Conservation (phyloP, 2,113 vertebrate genomes). For the Hypanus sabinus region DNA sequence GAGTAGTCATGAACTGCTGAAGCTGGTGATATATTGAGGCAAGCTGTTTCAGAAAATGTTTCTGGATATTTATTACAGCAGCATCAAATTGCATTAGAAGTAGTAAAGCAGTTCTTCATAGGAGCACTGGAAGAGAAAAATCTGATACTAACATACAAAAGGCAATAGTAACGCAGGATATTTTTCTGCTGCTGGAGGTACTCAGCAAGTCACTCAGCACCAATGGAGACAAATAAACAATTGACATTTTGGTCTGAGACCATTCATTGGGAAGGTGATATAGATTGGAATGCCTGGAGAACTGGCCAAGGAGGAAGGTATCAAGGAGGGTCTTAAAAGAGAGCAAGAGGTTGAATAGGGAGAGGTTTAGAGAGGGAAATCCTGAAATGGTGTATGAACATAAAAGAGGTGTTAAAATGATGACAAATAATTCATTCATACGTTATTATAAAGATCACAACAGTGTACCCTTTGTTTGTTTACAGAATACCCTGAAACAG, state of each 20-base stretch:
- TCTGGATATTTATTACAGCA: too few relatives aligned
- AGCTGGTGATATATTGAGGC: neutral
- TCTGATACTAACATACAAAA: neutral
- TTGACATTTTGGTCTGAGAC: too few relatives aligned
- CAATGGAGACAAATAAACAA: too few relatives aligned
- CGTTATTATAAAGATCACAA: neutral
- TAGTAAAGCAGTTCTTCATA: neutral
- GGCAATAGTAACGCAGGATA: too few relatives aligned
- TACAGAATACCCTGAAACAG: constrained; percentile 4
- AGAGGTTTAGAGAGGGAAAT: neutral
- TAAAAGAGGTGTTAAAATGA: neutral
- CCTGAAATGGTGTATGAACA: too few relatives aligned
- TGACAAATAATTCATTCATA: neutral
- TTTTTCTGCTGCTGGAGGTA: too few relatives aligned
- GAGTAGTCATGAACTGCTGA: neutral
- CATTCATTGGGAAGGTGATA: neutral
- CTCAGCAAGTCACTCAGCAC: too few relatives aligned
- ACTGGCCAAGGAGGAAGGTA: neutral
- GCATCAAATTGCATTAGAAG: neutral
- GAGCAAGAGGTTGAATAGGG: neutral
- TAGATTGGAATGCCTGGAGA: too few relatives aligned
- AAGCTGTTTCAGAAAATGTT: neutral
- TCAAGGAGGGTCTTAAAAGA: neutral
- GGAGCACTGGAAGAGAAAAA: neutral
- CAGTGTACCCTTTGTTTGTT: neutral